Base-by-base conservation (phyloP, 2,888 invertebrate genomes). In the Cryptocheilus praepositus region DNA sequence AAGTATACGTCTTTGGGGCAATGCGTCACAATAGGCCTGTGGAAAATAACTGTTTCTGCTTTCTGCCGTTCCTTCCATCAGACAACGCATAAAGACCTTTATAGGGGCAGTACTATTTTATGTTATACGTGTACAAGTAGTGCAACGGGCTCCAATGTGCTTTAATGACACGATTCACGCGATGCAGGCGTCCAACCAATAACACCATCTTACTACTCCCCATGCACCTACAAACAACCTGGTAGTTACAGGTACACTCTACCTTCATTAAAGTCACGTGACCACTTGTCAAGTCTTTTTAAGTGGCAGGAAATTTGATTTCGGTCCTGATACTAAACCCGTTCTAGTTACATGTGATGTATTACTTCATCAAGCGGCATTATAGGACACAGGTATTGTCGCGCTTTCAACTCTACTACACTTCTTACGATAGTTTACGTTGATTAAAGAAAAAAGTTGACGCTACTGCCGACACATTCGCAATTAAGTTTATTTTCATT, bases 281-380 rank as follows among this genome's bases (percentile, higher is more conserved):
- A 85, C 83, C 81, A 80, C 85, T 83, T 85, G 83, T 86, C 84
- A 85, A 83, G 84, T 85, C 86, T 86, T 85, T 84, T 85, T 86
- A 86, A 85, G 81, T 81, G 82, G 77, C 82, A 81, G 76, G 82
- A 74, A 79, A 75, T 81, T 81, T 81, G 80, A 83, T 83, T 80
- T 76, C 73, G 73, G 61, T 54, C 69, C 67, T 70, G 82, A 82
- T 83, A 82, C 74, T 65, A 74, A 69, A 61, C 66, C 62, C 73
- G 73, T 67, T 80, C 81, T 80, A 77, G 78, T 80, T 81, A 75
- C 73, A 73, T 76, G 67, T 81, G 81, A 82, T 76, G 82, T 81
- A 82, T 82, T 74, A 71, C 77, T 76, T 77, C 77, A 77, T 76
- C 71, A 77, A 74, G 7, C 71, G 71, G 69, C 66, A 76, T 71